Base-by-base conservation (phyloP, 53 echinoderm and acorn worm genomes). In the Actinopyga echinites region DNA sequence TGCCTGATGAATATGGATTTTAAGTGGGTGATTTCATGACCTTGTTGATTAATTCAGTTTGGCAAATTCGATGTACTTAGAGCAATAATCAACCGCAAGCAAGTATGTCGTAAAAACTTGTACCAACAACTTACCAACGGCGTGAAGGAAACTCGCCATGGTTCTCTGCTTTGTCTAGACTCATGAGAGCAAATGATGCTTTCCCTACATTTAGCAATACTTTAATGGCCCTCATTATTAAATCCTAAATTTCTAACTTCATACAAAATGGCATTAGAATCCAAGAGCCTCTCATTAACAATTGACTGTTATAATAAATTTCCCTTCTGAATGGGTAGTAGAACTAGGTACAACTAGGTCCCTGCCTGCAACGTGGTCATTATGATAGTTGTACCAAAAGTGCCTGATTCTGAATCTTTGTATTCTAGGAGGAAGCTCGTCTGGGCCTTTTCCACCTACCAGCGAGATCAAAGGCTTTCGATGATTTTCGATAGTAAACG, bases 401-500 rank as follows among this genome's bases (percentile, higher is more conserved):
- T 86, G 36, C 36, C 83, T 59, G 33, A 89, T 59, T 8, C 86
- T 62, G 61, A 92, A 92, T 13, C 87, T 74, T 34, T 84, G 89
- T 26, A 83, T 87, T 29, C 82, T 56, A 30, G 79, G 62, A 20
- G 87, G 93, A 13, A 86, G 60, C 38, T 87, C 79, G 31, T 42
- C 45, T 15, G 89, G 37, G 20, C 66, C 83, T 24, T 75, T 91
- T 30, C 40, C 33, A 19, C 63, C 57, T 26, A 91, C 62, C 20
- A 85, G 75, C 0, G 82, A 77, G 10, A 88, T 64, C 1, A 89
- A 62, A 15, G 85, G 88, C 77, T 85, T 91, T 37, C 84, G 91
- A 40, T 89, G 86, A 35, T 89, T 93, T 57, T 92, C 87, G 8
- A 89, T 58, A n/a, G n/a, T 60, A 25, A 92, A 88, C 25, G 82